Conservation (phyloP, 1,140 invertebrate species). For the Cydia strobilella region DNA sequence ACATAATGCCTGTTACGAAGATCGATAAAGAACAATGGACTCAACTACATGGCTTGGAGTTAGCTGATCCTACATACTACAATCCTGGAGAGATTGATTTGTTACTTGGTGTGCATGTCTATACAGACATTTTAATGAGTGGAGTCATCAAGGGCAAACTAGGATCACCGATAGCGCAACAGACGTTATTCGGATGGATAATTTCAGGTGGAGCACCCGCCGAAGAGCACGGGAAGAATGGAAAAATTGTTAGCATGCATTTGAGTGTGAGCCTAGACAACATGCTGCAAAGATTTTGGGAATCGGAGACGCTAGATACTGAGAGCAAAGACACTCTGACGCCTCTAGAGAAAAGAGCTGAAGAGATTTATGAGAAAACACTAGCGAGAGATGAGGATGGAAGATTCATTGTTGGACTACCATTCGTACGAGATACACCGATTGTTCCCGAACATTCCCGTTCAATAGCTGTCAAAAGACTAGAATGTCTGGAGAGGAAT, state of each 20-base stretch:
- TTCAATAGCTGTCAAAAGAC: too few species aligned
- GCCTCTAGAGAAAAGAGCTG: too few species aligned
- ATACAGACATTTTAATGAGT: constrained; percentile 16
- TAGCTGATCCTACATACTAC: background rate
- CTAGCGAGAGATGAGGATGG: too few species aligned
- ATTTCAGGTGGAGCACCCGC: background rate
- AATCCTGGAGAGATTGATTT: constrained; percentile 3
- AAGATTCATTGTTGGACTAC: too few species aligned
- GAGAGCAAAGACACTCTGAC: too few species aligned
- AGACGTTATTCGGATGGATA: constrained; percentile 18
- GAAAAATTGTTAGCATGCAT: background rate
- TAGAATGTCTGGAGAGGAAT: too few species aligned
- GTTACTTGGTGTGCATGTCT: constrained; percentile 4
- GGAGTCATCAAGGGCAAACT: background rate
- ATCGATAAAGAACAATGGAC: background rate
- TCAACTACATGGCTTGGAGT: background rate
- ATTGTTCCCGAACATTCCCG: too few species aligned
- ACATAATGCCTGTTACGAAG: background rate
- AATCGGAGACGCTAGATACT: too few species aligned
- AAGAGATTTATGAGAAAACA: too few species aligned
- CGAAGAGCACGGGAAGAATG: background rate
- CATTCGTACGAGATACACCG: too few species aligned
- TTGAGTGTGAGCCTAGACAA: background rate
- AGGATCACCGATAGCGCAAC: constrained; percentile 19
- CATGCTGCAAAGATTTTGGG: too few species aligned